A percentile compares a stretch with the other conserved stretches of the same genome.
Evolutionary conservation across 1,140 invertebrate species (phyloP).

Genomic region (Oryzaephilus surinamensis): DNA sequence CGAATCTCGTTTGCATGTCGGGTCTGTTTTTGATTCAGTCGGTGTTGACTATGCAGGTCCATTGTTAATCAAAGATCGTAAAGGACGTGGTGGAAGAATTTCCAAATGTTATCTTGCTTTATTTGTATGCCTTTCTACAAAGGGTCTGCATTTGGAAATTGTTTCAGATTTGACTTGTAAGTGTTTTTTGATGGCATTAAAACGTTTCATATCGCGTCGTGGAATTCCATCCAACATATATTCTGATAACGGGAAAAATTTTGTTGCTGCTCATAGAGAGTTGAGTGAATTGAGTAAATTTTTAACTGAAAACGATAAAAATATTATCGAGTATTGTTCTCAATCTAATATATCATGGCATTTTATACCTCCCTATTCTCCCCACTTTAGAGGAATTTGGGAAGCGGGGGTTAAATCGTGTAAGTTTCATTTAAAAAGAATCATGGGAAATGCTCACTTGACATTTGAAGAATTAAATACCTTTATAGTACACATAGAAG

Average conservation of each 20-base stretch:
- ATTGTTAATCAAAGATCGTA: slow-evolving; percentile 9
- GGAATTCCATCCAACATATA: slow-evolving; percentile 3
- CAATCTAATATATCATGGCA: slow-evolving; percentile 1
- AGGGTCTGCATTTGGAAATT: slow-evolving; percentile 30
- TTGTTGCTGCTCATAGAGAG: background rate
- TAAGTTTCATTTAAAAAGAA: slow-evolving; percentile 6
- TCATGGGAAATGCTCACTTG: slow-evolving; percentile 9
- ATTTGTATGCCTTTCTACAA: slow-evolving; percentile 29
- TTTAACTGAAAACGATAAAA: background rate
- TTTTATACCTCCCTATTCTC: slow-evolving; percentile 1
- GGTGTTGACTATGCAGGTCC: slow-evolving; percentile 34
- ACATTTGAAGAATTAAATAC: slow-evolving; percentile 17
- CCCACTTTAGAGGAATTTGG: slow-evolving; percentile 6
- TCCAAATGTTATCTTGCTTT: slow-evolving; percentile 30
- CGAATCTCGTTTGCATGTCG: too few relatives aligned
- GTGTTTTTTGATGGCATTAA: slow-evolving; percentile 30
- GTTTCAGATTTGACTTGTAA: slow-evolving; percentile 26
- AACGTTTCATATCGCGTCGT: slow-evolving; percentile 29
- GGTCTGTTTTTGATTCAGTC: too few relatives aligned
- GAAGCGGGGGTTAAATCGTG: slow-evolving; percentile 1
- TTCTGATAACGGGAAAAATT: slow-evolving; percentile 1
- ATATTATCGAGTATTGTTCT: background rate
- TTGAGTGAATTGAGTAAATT: background rate
- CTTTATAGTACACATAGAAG: slow-evolving; percentile 7
- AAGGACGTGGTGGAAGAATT: slow-evolving; percentile 7